phyloP scores from a whole-genome alignment of 2,888 invertebrate genomes.

The Gasteruption jaculator region DNA sequence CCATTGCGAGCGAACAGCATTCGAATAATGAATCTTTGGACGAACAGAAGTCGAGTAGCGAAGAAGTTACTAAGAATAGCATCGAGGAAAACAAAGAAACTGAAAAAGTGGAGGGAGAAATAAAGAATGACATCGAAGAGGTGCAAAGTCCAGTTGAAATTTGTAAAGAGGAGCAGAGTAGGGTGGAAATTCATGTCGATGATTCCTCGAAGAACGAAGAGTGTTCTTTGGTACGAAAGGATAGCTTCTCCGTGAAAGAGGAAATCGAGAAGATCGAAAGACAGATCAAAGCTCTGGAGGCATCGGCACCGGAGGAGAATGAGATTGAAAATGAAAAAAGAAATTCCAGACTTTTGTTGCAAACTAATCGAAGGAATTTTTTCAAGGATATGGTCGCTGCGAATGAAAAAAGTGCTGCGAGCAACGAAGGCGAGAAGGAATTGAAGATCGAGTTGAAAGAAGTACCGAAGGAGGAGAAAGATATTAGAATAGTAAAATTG shows the following conservation, averaged over 20 bases:
- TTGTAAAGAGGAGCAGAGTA: constrained; percentile 25
- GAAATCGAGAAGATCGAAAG: constrained; percentile 45
- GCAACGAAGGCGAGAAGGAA: constrained; percentile 24
- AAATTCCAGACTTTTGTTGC: constrained; percentile 30
- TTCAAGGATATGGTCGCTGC: constrained; percentile 36
- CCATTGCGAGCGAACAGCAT: too few relatives aligned
- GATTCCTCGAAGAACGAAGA: constrained; percentile 12
- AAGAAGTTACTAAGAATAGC: constrained; percentile 10
- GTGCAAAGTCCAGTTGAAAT: constrained; percentile 47
- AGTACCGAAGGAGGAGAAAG: constrained; percentile 39
- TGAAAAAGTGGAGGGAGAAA: constrained; percentile 47
- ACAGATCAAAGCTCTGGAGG: constrained; percentile 41
- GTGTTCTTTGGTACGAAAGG: constrained; percentile 31
- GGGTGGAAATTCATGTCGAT: constrained; percentile 11
- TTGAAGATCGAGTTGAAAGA: constrained; percentile 39
- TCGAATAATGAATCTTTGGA: too few relatives aligned
- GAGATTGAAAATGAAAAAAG: constrained; percentile 16
- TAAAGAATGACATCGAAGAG: constrained; percentile 51
- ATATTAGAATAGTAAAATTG: constrained; percentile 39
- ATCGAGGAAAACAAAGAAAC: constrained; percentile 53
- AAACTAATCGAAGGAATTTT: constrained; percentile 38
- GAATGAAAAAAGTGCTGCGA: too few relatives aligned
- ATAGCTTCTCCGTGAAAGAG: constrained; percentile 44
- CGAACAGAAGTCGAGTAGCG: constrained; percentile 18
- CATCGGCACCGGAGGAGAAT: constrained; percentile 19